Conservation (phyloP, 92 coral and sea anemone genomes). For the Hydrozoanthus gracilis region DNA sequence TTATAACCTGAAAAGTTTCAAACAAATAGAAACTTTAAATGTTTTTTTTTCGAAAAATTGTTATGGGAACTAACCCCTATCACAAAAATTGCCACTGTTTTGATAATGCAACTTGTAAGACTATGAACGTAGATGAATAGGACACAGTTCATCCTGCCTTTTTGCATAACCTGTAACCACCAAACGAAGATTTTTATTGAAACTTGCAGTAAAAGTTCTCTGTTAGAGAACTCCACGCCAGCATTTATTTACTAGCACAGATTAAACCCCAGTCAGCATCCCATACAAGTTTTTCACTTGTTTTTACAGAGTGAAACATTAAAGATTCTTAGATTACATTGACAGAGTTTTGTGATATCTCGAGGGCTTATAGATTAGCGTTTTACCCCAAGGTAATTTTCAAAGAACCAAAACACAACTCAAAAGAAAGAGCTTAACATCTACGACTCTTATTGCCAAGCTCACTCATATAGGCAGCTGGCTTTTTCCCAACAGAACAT, state of each 20-base stretch:
- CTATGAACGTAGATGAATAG: neutral
- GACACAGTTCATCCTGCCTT: too few relatives aligned
- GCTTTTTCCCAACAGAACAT: slow-evolving; percentile 44
- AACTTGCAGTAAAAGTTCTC: too few relatives aligned
- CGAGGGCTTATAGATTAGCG: too few relatives aligned
- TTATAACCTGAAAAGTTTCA: too few relatives aligned
- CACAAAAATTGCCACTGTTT: too few relatives aligned
- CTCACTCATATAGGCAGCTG: slow-evolving; percentile 37
- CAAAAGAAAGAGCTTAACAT: slow-evolving; percentile 10
- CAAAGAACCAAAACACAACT: neutral
- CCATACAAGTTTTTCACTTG: neutral
- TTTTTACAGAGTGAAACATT: neutral
- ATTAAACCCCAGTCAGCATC: neutral
- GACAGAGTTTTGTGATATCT: neutral
- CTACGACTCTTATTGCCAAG: slow-evolving; percentile 3
- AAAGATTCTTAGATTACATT: neutral
- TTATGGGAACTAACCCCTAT: too few relatives aligned
- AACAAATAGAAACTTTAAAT: too few relatives aligned
- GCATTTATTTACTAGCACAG: neutral
- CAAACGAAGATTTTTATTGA: too few relatives aligned
- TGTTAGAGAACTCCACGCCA: neutral
- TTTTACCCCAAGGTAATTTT: neutral
- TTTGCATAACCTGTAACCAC: too few relatives aligned
- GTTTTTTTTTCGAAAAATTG: too few relatives aligned
- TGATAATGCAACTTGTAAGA: too few relatives aligned